These are phyloP conservation scores for Drosophila aff. DNA, from an alignment of 1,140 invertebrate species.

Conservation along the genomic window DNA sequence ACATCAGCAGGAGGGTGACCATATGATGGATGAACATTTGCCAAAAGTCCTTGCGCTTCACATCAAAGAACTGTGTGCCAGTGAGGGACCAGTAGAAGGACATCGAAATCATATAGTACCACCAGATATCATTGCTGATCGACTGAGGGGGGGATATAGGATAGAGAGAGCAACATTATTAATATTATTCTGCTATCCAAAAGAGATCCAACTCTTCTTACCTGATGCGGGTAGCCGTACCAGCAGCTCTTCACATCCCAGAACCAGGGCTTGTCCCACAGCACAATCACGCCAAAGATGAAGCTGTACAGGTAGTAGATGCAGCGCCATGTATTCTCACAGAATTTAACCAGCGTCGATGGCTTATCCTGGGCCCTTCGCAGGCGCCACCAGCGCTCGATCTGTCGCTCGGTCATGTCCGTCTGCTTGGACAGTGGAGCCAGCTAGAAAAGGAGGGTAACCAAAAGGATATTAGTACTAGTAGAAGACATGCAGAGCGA, in stretches of 20 bases:
- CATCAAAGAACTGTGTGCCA: constrained; percentile 96
- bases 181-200: not conserved
- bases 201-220: constrained; percentile 56
- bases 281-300: constrained; percentile 91
- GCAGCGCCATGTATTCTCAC: constrained; percentile 95
- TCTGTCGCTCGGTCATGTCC: constrained; percentile 94
- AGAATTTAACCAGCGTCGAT: constrained; percentile 95
- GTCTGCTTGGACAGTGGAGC: constrained; percentile 93
- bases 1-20: constrained; percentile 95
- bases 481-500: not conserved
- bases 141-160: constrained; percentile 87
- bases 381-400: constrained; percentile 95
- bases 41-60: constrained; percentile 97
- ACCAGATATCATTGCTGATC: constrained; percentile 92
- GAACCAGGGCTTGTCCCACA: constrained; percentile 98
- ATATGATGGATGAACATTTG: constrained; percentile 99
- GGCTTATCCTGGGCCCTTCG: constrained; percentile 93
- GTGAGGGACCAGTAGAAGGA: constrained; percentile 98
- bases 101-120: constrained; percentile 98
- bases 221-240: constrained; percentile 91
- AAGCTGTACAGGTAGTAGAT: constrained; percentile 95
- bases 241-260: constrained; percentile 97
- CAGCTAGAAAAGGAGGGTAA: constrained; percentile 86
- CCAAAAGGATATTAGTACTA: not conserved
- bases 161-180: too few relatives aligned